Evolutionary conservation across 2,888 invertebrate species (phyloP), one percentile per base, ranked within the genome.

Genomic region (Callosobruchus maculatus): DNA sequence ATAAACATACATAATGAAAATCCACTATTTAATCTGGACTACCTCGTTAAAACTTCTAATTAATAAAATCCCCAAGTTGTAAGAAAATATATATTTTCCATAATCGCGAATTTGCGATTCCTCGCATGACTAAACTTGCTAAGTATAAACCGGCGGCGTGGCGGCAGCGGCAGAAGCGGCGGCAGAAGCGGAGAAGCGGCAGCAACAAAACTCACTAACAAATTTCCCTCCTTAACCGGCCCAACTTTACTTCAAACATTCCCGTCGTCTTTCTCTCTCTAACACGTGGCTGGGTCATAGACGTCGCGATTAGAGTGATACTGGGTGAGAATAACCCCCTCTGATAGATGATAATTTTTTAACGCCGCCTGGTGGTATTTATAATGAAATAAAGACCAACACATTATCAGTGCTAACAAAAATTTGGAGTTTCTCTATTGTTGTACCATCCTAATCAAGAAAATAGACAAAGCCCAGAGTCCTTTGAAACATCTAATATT

Each of bases 41-140:
- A 78, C 77, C 79, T 78, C 78, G 77, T 78, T 78, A 78, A 78
- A 78, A 78, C 78, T 78, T 78, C 77, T 78, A 77, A 78, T 78
- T 78, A 78, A 78, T 78, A 78, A 78, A 78, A 78, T 76, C 77
- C 76, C 78, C 70, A 73, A 74, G 74, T 78, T 78, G 80, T 82
- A 82, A 82, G 83, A 83, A 83, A 83, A 82, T 82, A 82, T 80
- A 82, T 81, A 78, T 78, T 81, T 81, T 82, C 82, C 83, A 85
- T 85, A 85, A 85, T 85, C 85, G 83, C 84, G 84, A 85, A 85
- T 85, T 85, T 84, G 84, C 84, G 85, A 85, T 85, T 84, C 85
- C 82, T 82, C 82, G 85, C 85, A 85, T 85, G 85, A 85, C 85
- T 85, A 83, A 85, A 84, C 85, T 85, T 84, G 80, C 82, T 81